These are phyloP conservation scores for Drosophila acutilabella DNA, from an alignment of 2,888 invertebrate genomes.

Conservation along the genomic window DNA sequence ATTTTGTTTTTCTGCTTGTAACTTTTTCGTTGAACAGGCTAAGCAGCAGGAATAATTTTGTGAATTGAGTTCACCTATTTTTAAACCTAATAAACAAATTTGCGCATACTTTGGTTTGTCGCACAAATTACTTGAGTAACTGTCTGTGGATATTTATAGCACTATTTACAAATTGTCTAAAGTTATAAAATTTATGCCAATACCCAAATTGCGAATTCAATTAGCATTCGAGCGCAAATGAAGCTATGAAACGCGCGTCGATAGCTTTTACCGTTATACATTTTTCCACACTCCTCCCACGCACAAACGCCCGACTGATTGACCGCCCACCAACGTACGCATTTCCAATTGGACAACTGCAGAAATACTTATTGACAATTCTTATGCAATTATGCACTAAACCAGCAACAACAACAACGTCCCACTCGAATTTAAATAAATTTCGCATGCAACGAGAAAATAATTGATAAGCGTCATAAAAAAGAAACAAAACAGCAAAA, in stretches of 20 bases:
- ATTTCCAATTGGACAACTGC: conserved; percentile 18
- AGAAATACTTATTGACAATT: conserved; percentile 48
- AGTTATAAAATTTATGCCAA: conserved; percentile 41
- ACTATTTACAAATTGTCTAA: conserved; percentile 35
- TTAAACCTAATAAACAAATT: neutral
- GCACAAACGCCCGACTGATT: conserved; percentile 12
- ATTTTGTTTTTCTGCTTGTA: neutral
- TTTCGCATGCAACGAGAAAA: conserved; percentile 57
- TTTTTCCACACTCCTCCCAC: neutral
- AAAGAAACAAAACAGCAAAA: conserved; percentile 11
- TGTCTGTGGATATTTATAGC: conserved; percentile 33
- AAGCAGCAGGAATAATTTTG: neutral
- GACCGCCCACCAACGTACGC: conserved; percentile 8
- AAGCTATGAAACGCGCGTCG: conserved; percentile 33
- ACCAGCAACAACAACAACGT: conserved; percentile 13
- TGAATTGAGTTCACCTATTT: neutral
- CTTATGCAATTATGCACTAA: conserved; percentile 65
- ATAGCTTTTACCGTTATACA: conserved; percentile 39
- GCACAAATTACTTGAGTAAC: neutral
- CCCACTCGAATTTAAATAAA: conserved; percentile 60
- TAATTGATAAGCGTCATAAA: conserved; percentile 71
- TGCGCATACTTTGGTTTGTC: neutral
- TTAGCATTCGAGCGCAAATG: conserved; percentile 57
- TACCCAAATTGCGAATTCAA: conserved; percentile 58
- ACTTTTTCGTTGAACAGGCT: neutral